Evolutionary conservation across 2,888 invertebrate species (phyloP).

Genomic region (Ceratothoa steindachneri): DNA sequence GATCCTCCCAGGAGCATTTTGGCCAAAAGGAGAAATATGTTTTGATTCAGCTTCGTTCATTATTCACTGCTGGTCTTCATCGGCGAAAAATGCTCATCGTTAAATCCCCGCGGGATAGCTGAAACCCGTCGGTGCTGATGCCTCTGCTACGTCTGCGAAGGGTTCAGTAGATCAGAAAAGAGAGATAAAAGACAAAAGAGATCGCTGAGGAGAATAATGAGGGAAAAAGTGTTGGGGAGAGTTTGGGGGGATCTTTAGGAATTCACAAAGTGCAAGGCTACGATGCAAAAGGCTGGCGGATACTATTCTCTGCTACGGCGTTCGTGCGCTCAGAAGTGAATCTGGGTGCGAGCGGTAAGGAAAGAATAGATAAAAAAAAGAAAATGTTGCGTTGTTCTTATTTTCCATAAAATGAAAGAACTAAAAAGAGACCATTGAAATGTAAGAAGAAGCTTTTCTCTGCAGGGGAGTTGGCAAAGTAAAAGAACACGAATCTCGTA

Average conservation of each 20-base stretch:
- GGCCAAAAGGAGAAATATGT: constrained; percentile 10
- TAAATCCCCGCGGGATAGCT: constrained; percentile 2
- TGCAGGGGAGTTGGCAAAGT: background rate
- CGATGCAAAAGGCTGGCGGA: too few relatives aligned
- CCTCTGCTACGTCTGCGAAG: too few relatives aligned
- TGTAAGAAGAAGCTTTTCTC: constrained; percentile 3
- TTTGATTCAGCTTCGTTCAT: constrained; percentile 8
- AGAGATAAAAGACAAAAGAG: background rate
- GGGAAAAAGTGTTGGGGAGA: background rate
- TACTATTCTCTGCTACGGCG: too few relatives aligned
- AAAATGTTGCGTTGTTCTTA: background rate
- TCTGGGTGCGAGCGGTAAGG: background rate
- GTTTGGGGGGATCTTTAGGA: too few relatives aligned
- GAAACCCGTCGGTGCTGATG: background rate
- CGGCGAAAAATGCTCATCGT: constrained; percentile 2
- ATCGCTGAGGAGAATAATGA: background rate
- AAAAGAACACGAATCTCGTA: background rate
- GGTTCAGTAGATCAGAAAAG: background rate
- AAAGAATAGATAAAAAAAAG: background rate
- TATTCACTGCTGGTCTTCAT: constrained; percentile 6
- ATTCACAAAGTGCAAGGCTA: too few relatives aligned
- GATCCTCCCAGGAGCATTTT: constrained; percentile 10
- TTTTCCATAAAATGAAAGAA: background rate
- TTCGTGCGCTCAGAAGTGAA: too few relatives aligned
- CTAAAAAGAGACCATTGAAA: background rate